Evolutionary conservation across 2,888 invertebrate genomes (phyloP), one percentile per base, ranked within the genome.

Genomic region (Idaea biselata): DNA sequence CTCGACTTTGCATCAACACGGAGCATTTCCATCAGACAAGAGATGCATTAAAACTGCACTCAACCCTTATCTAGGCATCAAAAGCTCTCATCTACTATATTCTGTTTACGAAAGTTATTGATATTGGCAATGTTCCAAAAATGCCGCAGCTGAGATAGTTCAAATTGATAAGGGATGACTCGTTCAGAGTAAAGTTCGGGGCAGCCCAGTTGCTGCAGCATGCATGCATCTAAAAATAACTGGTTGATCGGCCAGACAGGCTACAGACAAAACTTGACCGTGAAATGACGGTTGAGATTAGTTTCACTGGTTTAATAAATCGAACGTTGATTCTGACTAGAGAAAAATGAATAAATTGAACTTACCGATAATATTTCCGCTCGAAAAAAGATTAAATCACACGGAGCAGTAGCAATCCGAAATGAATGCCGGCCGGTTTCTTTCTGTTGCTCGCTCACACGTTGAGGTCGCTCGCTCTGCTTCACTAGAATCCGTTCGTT

Each of bases 351-450:
- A 61, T 61, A 67, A 68, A 73, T 61, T 62, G 60, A 60, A 85
- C 89, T 84, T 81, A 89, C 88, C 84, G 75, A 72, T 73, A 14
- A 76, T 74, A 69, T 70, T 74, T 68, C 61, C 63, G 69, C 63
- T 76, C 74, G 74, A 70, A 73, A 72, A 73, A 72, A 74, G 74
- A 80, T 73, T 72, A 78, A 79, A 82, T 73, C 74, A 68, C 73
- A 81, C 76, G 76, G 83, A 83, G 83, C 80, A 78, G 78, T 84
- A 74, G 79, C 83, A 83, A 83, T 83, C 83, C 85, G 86, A 89
- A 88, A 87, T 82, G 86, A 84, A 85, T 82, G 87, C 88, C 88
- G 88, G 87, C 87, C 86, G 86, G 87, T 86, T 81, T 80, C 80
- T 74, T 80, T 82, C 81, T 86, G 84, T 81, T 79, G 81, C 78